These are phyloP conservation scores for Ricordea florida DNA, from an alignment of 92 coral and sea anemone genomes.

Conservation along the genomic window DNA sequence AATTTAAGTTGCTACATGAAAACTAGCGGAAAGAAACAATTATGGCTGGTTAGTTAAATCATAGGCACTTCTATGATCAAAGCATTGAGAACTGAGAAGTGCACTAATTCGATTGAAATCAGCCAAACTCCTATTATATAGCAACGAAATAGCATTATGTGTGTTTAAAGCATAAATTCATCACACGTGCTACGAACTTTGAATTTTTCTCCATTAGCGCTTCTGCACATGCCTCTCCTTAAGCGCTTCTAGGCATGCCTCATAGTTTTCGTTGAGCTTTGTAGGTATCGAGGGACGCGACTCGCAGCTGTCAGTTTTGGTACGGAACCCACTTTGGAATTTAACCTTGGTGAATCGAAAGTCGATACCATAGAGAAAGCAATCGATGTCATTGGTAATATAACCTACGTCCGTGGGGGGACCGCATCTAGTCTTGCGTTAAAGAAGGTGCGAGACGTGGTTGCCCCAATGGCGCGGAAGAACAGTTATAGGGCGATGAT, in stretches of 20 bases:
- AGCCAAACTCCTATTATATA: no score
- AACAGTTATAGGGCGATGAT: slow-evolving; percentile 68
- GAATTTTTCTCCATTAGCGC: no score
- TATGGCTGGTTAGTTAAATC: no score
- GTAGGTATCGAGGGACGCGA: slow-evolving; percentile 73
- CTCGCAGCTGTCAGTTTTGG: slow-evolving; percentile 86
- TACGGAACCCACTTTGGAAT: slow-evolving; percentile 59
- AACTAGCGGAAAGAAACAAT: no score
- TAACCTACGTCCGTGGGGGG: slow-evolving; percentile 75
- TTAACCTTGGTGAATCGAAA: slow-evolving; percentile 68
- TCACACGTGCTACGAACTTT: no score
- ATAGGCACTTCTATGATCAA: no score
- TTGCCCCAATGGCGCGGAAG: slow-evolving; percentile 59
- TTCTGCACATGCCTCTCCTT: no score
- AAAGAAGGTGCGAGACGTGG: slow-evolving; percentile 38
- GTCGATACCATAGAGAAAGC: slow-evolving; percentile 41
- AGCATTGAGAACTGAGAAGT: no score
- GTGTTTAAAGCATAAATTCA: no score
- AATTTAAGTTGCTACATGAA: no score
- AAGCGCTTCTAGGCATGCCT: background rate
- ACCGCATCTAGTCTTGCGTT: slow-evolving; percentile 83
- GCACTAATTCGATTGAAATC: no score
- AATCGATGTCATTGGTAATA: slow-evolving; percentile 56
- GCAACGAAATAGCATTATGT: no score
- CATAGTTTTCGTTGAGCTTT: background rate